Evolutionary conservation across 2,113 vertebrate species (phyloP), one percentile per base, ranked within the genome.

Genomic region (Oplegnathus fasciatus): DNA sequence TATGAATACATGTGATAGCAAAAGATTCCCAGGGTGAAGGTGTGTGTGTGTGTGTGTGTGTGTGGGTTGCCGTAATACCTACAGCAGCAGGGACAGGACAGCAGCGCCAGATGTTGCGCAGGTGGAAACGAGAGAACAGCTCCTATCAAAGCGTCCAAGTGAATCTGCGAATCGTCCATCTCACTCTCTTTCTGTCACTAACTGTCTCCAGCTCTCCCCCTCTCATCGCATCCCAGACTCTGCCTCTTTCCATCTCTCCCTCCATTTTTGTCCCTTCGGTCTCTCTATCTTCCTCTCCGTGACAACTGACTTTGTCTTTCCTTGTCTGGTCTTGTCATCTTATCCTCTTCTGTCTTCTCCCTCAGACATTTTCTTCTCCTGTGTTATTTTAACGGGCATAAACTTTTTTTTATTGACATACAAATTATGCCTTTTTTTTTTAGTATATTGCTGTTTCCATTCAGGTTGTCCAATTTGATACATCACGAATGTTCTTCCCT

Each of bases 111-210:
- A 94, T 94, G 92, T 90, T 93, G 90, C 83, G 84, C 92, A 94
- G 93, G 93, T 94, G 92, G 91, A 93, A 94, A 93, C 28, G 69
- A 87, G 90, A 93, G 89, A 93, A 86, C 83, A 87, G 82, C 76
- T 82, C 44, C 86, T 73, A 78, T 77, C 64, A 89, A 82, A 89
- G 79, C 10, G 32, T 82, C 89, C 75, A 85, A 87, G 75, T 65
- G 86, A 78, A 83, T 88, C 92, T 93, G 92, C 82, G 73, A 78
- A 80, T 69, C 72, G 80, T 93, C 92, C 79, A 68, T 84, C 86
- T 90, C 86, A 74, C 88, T 86, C 78, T 78, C 79, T 68, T 70
- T 58, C 67, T 87, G 68, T 89, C 88, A 71, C 74, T 60, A 37
- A 42, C 75, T 34, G n/a, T 76, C 79, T 85, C 75, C 26, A 8